A percentile compares a stretch with the other conserved stretches of the same genome.
These are phyloP conservation scores for Volucella inanis DNA, from an alignment of 2,888 invertebrate genomes.

Conservation along the genomic window DNA sequence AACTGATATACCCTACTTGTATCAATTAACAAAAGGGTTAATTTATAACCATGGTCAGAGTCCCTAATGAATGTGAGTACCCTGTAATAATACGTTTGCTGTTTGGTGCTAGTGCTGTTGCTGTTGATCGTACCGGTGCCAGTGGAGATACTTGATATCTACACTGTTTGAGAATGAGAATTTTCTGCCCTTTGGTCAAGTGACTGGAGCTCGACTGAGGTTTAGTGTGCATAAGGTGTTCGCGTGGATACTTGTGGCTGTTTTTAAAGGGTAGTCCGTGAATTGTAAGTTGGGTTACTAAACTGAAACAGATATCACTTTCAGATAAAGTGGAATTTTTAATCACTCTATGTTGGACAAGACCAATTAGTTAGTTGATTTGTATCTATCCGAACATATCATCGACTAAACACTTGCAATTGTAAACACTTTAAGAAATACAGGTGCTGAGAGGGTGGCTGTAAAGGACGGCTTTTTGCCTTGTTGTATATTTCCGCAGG, in stretches of 20 bases:
- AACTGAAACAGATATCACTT: constrained; percentile 43
- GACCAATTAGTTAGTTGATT: constrained; percentile 15
- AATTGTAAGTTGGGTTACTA: constrained; percentile 12
- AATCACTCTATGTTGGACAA: constrained; percentile 53
- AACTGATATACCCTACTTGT: constrained; percentile 80
- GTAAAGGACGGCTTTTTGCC: constrained; percentile 25
- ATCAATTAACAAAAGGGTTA: constrained; percentile 83
- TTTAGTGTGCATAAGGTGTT: constrained; percentile 58
- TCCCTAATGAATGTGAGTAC: constrained; percentile 73
- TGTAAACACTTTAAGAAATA: constrained; percentile 16
- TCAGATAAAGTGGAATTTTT: constrained; percentile 29
- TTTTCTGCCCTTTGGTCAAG: constrained; percentile 59
- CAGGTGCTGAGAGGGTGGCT: neutral
- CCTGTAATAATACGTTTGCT: constrained; percentile 66
- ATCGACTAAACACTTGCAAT: constrained; percentile 7
- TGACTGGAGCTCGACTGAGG: constrained; percentile 50
- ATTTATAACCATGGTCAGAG: constrained; percentile 80
- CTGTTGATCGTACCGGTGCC: constrained; percentile 6
- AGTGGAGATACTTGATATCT: neutral
- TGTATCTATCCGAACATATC: constrained; percentile 7
- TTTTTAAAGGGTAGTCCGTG: constrained; percentile 15
- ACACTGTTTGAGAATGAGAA: constrained; percentile 33
- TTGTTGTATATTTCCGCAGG: constrained; percentile 60
- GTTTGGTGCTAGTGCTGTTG: constrained; percentile 25
- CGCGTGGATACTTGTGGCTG: constrained; percentile 58